Base-by-base conservation (phyloP, 2,888 invertebrate genomes). In the Drosophila pseudotakahashii region DNA sequence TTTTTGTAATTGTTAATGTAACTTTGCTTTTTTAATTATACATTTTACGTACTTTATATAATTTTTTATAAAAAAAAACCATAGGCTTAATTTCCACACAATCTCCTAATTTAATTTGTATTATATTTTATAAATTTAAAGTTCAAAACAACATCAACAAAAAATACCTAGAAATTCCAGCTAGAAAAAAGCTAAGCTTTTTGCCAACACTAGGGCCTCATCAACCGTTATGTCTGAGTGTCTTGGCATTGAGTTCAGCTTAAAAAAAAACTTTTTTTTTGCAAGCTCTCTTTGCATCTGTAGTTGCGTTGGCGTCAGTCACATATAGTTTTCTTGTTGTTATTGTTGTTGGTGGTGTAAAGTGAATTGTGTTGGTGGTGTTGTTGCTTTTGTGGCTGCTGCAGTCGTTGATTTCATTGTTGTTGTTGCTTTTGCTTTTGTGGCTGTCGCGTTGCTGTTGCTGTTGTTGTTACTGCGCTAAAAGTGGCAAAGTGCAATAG, bases 401-500 rank as follows among this genome's bases (percentile, higher is more conserved):
- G 72, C 44, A 61, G 67, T 41, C 34, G 34, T 5, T 34, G 34
- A 11, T 34, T 34, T 51, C 32, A 23, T 2, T 42, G 54, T 57
- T 42, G 32, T 37, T 57, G 58, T 42, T 45, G 30, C n/a, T n/a
- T n/a, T 61, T 45, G 71, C 55, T 59, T 60, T 53, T 61, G 63
- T 57, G 66, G 73, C 55, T 62, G 74, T 61, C 67, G 71, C 30
- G 61, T 26, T 11, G 30, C n/a, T 42, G 19, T 42, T 19, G 19
- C 19, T 42, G 42, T 10, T 4, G 60, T 53, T 42, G 76, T 39
- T 68, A 37, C 57, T 73, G 68, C 70, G 66, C 71, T 71, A 58
- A 58, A 79, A 85, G 81, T 85, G 87, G 77, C 81, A 88, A 89
- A 90, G 89, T 78, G 89, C 90, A 89, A 85, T 81, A 90, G 87